phyloP scores from a whole-genome alignment of 2,888 invertebrate genomes.

The Lasioglossum leucozonium region DNA sequence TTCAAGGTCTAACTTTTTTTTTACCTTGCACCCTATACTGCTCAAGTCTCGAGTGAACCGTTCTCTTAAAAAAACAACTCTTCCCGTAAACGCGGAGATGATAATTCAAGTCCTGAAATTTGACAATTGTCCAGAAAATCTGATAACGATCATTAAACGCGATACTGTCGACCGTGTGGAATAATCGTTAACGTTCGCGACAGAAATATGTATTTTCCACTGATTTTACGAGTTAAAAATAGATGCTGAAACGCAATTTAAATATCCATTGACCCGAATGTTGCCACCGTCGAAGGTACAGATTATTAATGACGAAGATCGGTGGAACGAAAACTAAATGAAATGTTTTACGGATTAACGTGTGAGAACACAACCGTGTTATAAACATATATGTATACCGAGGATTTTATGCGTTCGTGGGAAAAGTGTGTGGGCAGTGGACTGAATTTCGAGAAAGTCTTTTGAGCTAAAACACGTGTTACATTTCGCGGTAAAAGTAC shows the following conservation, averaged over 20 bases:
- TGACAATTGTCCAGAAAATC: not conserved
- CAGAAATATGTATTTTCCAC: not conserved
- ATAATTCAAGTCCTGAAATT: not conserved
- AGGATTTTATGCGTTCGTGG: not conserved
- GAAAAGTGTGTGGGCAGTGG: not conserved
- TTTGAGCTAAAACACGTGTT: too few species aligned
- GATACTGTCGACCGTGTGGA: not conserved
- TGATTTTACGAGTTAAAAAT: not conserved
- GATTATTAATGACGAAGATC: not conserved
- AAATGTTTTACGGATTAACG: not conserved
- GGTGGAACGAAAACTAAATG: not conserved
- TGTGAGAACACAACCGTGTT: not conserved
- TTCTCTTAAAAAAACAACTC: too few species aligned
- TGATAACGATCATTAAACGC: not conserved
- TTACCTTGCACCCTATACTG: too few species aligned
- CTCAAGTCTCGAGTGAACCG: too few species aligned
- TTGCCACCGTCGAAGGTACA: not conserved
- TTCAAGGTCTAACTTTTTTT: too few species aligned
- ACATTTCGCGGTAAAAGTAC: too few species aligned
- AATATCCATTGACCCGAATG: not conserved
- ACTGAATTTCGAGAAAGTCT: not conserved
- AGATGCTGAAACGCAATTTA: not conserved
- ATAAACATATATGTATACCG: not conserved
- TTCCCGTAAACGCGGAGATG: too few species aligned
- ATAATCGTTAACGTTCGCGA: not conserved